phyloP scores from a whole-genome alignment of 1,140 invertebrate species.

The Nasonia vitripennis region DNA sequence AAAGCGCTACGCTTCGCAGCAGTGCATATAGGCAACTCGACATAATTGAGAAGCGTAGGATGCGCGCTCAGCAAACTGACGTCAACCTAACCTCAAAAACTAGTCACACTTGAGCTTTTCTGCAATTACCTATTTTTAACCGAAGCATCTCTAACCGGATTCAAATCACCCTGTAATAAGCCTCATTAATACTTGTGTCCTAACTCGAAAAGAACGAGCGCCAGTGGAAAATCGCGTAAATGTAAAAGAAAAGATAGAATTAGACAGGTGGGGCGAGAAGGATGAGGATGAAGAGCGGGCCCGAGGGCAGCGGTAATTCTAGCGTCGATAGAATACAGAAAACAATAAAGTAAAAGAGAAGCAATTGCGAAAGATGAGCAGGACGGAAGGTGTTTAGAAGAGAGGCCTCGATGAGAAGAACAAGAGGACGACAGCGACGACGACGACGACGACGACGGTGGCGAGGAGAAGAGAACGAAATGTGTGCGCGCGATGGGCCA shows the following conservation, averaged over 20 bases:
- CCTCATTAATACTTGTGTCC: not conserved
- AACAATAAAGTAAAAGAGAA: slow-evolving; percentile 12
- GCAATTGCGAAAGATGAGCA: slow-evolving; percentile 34
- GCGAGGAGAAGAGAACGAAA: slow-evolving; percentile 54
- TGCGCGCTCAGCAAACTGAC: not conserved
- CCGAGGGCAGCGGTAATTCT: not conserved
- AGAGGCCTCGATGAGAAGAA: slow-evolving; percentile 44
- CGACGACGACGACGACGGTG: slow-evolving; percentile 1
- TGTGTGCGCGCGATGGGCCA: slow-evolving; percentile 55
- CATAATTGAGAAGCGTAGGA: not conserved
- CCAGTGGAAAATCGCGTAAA: not conserved
- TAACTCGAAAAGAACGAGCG: not conserved
- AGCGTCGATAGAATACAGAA: not conserved
- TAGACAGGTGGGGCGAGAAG: not conserved
- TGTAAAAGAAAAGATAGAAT: not conserved
- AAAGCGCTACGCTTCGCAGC: not conserved
- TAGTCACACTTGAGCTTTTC: not conserved
- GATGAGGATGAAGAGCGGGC: slow-evolving; percentile 14
- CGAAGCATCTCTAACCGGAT: too few relatives aligned
- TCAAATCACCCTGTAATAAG: too few relatives aligned
- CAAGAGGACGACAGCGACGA: slow-evolving; percentile 13
- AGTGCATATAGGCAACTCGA: not conserved
- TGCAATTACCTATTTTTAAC: too few relatives aligned
- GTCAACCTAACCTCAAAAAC: not conserved
- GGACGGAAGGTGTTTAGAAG: slow-evolving; percentile 38